Percentiles rank a stretch among this genome's conserved stretches.
Evolutionary conservation across 2,888 invertebrate species (phyloP).

Genomic region (Spodoptera exigua): DNA sequence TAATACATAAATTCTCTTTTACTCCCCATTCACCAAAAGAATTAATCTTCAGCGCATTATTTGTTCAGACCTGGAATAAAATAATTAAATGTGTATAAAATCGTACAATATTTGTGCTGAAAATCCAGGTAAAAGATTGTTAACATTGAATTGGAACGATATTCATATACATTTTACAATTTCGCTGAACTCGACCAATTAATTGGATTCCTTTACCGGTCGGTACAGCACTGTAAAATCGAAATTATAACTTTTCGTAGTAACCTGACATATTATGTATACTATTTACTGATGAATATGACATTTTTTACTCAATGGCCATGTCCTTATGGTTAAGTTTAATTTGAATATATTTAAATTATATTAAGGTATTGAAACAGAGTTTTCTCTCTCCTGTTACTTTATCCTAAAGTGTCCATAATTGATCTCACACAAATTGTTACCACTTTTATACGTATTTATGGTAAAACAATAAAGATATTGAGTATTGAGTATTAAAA

Average conservation of each 20-base stretch:
- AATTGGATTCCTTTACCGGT: not conserved
- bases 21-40: conserved; percentile 17
- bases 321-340: too few species aligned
- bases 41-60: conserved; percentile 27
- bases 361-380: too few species aligned
- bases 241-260: not conserved
- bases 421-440: too few species aligned
- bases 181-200: not conserved
- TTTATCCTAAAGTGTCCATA: too few species aligned
- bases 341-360: too few species aligned
- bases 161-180: not conserved
- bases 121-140: conserved; percentile 17
- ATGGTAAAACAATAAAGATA: too few species aligned
- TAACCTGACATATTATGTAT: too few species aligned
- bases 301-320: too few species aligned
- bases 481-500: not conserved
- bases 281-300: too few species aligned
- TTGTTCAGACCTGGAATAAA: conserved; percentile 8
- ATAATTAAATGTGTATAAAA: conserved; percentile 30
- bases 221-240: not conserved
- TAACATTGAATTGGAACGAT: not conserved
- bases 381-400: too few species aligned
- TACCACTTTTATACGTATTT: too few species aligned
- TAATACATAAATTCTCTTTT: conserved; percentile 14
- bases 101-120: conserved; percentile 7